A percentile compares a stretch with the other conserved stretches of the same genome.
Conservation (phyloP, 1,140 invertebrate genomes). For the Aphis gossypii region DNA sequence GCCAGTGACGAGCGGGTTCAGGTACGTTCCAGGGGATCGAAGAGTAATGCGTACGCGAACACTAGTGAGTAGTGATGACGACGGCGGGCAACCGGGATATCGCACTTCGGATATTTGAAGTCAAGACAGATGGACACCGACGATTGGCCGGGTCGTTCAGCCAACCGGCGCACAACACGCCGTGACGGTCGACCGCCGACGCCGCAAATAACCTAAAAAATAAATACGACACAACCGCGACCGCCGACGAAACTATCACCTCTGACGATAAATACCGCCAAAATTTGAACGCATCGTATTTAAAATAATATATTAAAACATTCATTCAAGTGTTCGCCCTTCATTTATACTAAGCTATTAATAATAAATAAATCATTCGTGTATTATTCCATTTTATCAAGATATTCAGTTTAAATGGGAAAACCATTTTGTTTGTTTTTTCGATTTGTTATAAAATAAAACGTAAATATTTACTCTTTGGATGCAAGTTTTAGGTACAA, state of each 20-base stretch:
- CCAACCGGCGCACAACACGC: slow-evolving; percentile 61
- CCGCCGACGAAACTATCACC: not conserved
- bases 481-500: too few species aligned
- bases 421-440: not conserved
- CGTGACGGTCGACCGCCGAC: not conserved
- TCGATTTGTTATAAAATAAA: not conserved
- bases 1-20: not conserved
- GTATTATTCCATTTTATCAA: not conserved
- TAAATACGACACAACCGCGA: not conserved
- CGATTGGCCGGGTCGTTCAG: slow-evolving; percentile 59
- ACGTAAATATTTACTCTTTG: not conserved
- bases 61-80: slow-evolving; percentile 34
- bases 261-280: not conserved
- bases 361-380: not conserved
- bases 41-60: not conserved
- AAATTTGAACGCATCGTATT: not conserved
- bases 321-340: not conserved
- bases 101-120: slow-evolving; percentile 36
- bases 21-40: not conserved
- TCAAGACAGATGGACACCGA: slow-evolving; percentile 61
- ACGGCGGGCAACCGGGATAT: not conserved
- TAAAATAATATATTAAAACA: not conserved
- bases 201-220: slow-evolving; percentile 44
- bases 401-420: too few species aligned
- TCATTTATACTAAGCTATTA: not conserved